A percentile compares a stretch with the other conserved stretches of the same genome.
Conservation (phyloP, 2,888 invertebrate genomes). For the Notodromas monacha region DNA sequence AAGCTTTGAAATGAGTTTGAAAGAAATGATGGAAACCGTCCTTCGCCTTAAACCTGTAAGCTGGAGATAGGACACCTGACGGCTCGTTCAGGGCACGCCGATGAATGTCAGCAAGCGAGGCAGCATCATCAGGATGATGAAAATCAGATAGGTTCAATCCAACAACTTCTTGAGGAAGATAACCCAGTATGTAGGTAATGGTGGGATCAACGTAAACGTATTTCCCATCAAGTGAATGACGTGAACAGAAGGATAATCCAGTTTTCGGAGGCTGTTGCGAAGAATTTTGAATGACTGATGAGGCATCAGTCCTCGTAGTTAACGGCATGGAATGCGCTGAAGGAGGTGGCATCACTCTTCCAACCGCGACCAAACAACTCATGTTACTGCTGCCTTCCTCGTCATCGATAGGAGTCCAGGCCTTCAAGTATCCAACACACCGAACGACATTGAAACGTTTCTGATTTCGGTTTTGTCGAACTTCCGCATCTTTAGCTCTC, state of each 20-base stretch:
- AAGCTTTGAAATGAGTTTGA: conserved; percentile 25
- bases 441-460: conserved; percentile 61
- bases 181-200: conserved; percentile 56
- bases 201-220: conserved; percentile 75
- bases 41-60: too few species aligned
- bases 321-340: conserved; percentile 10
- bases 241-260: conserved; percentile 29
- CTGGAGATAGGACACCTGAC: too few species aligned
- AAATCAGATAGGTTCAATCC: conserved; percentile 80
- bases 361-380: conserved; percentile 62
- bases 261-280: conserved; percentile 12
- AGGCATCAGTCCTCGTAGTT: conserved; percentile 21
- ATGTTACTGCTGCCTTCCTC: conserved; percentile 29
- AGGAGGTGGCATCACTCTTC: conserved; percentile 30
- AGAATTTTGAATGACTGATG: too few species aligned
- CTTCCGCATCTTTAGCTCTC: conserved; percentile 32
- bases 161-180: conserved; percentile 62
- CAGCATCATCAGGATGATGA: conserved; percentile 45
- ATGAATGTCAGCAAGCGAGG: conserved; percentile 44
- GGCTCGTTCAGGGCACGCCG: conserved; percentile 32
- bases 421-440: conserved; percentile 69
- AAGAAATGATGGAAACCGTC: not conserved
- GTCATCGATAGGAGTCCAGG: conserved; percentile 50
- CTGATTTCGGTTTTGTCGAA: conserved; percentile 43
- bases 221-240: conserved; percentile 64